Evolutionary conservation across 2,797 vertebrate species (phyloP), one percentile per base, ranked within the genome.

Genomic region (Leptodactylus fallax): DNA sequence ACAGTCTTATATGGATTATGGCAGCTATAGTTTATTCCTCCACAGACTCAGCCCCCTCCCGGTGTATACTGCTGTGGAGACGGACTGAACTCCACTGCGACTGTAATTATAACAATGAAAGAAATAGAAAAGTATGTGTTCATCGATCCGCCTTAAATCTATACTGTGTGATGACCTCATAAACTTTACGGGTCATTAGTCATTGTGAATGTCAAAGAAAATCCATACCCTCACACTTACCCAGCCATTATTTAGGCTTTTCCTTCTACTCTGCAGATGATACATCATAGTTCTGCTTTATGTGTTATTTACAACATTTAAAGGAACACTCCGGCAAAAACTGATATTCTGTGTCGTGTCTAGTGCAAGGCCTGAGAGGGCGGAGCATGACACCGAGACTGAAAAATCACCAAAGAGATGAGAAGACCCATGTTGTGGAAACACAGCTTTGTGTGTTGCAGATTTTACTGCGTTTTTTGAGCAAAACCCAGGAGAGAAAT

Each of bases 151-250:
- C 61, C 51, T 58, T 74, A 53, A 36, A 79, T 85, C 87, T 83
- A 80, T 61, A 80, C 65, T 19, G 71, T 80, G 77, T 45, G 77
- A 84, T 88, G 82, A 84, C 87, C 87, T 88, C 87, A 88, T 81
- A 88, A 88, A 88, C 77, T 72, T 81, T 80, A 88, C 74, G 81
- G 87, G 72, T 85, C 77, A 45, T 88, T 85, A 85, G 55, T 72
- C 76, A 85, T 49, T 2, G 77, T 53, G 77, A 88, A 85, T 65
- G 82, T 85, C 77, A 76, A 79, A 79, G 51, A 60, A 79, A 79
- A 88, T 88, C 81, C 25, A 84, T 84, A 71, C 61, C 72, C 65
- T 47, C 53, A 56, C 25, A 23, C 45, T 84, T 45, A 79, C 51
- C 51, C 8, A 56, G 81, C 56, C 71, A 49, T 74, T 74, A 74